Base-by-base conservation (phyloP, 2,888 invertebrate genomes). In the Sinodicranocentrus sp. region DNA sequence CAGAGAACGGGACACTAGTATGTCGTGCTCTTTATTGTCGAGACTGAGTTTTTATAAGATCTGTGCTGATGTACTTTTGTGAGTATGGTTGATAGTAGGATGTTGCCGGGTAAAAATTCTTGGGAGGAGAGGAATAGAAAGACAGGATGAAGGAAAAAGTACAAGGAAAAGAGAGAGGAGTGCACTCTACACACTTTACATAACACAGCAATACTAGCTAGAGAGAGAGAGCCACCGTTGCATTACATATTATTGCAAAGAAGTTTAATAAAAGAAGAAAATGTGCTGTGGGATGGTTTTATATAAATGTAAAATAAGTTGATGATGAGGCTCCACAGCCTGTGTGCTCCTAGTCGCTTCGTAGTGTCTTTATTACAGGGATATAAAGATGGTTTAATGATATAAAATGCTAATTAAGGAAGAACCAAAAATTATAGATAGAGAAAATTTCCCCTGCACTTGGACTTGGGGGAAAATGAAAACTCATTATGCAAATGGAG, bases 401-500 rank as follows among this genome's bases (percentile, higher is more conserved):
- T 88, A 88, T 88, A 87, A 89, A 88, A 89, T 89, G 89, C 89
- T 89, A 89, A 89, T 89, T 89, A 89, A 89, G 87, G 85, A 87
- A 87, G 87, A 87, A 80, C 86, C 84, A 88, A 88, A 87, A 88
- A 89, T 88, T 89, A 89, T 87, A 88, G 84, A 84, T 85, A 76
- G 85, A 79, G 75, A 54, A 72, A 68, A 82, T 82, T 85, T 75
- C 82, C 75, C 75, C 65, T 78, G 78, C 67, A 83, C 73, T 59
- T 84, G 84, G 85, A 84, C 82, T 85, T 87, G 86, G 87, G 86
- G 88, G 86, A 87, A 87, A 85, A 87, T 87, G 87, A 87, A 89
- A 89, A 89, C 88, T 89, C 88, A 89, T 89, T 89, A 89, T 89
- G 88, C 88, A 89, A 89, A 89, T 89, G 89, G 89, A 89, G 87